These are phyloP conservation scores for Drosophila truncata DNA, from an alignment of 1,140 invertebrate species.

Conservation along the genomic window DNA sequence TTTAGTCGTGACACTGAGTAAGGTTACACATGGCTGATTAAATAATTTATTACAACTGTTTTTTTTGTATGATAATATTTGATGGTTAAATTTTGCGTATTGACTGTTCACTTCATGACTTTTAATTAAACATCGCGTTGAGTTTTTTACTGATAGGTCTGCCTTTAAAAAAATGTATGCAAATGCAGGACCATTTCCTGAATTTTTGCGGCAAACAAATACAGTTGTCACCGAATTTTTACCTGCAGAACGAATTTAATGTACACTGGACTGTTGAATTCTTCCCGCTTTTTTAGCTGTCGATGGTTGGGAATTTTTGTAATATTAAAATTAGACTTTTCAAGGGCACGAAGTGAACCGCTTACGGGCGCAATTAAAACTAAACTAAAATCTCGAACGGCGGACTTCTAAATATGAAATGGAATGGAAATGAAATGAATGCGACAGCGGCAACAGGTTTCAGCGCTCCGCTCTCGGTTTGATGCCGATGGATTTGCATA, in stretches of 20 bases:
- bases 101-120: slow-evolving; percentile 31
- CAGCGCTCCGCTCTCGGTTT: slow-evolving; percentile 29
- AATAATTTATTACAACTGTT: neutral
- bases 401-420: slow-evolving; percentile 79
- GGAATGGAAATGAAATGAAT: slow-evolving; percentile 70
- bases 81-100: slow-evolving; percentile 7
- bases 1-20: slow-evolving; percentile 6
- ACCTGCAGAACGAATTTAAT: slow-evolving; percentile 10
- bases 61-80: slow-evolving; percentile 6
- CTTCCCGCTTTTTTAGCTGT: neutral
- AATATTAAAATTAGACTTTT: neutral
- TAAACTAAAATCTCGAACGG: slow-evolving; percentile 60
- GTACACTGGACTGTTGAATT: neutral
- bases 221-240: neutral
- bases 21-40: slow-evolving; percentile 8
- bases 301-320: neutral
- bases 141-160: neutral
- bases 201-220: neutral
- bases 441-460: slow-evolving; percentile 67
- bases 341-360: slow-evolving; percentile 37
- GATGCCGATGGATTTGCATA: slow-evolving; percentile 56
- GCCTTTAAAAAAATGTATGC: slow-evolving; percentile 2
- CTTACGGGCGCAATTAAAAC: slow-evolving; percentile 71
- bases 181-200: neutral
- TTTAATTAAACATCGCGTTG: slow-evolving; percentile 35